phyloP scores from a whole-genome alignment of 1,140 invertebrate genomes.

The Oncopeltus fasciatus region DNA sequence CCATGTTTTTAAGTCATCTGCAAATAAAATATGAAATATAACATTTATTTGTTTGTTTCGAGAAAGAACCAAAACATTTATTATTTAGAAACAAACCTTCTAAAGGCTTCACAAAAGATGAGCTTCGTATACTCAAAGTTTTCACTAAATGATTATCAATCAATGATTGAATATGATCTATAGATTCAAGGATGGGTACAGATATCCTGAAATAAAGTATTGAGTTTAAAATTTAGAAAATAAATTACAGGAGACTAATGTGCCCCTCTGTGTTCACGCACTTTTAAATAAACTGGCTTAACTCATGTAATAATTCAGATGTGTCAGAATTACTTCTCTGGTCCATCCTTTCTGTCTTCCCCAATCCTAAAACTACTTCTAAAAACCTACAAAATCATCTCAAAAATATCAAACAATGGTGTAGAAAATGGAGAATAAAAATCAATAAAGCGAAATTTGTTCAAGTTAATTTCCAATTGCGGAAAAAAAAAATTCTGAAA shows the following conservation, averaged over 20 bases:
- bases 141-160: slow-evolving; percentile 82
- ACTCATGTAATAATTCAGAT: neutral
- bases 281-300: neutral
- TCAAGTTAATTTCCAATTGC: too few species aligned
- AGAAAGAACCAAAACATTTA: neutral
- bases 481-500: too few species aligned
- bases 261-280: neutral
- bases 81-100: slow-evolving; percentile 35
- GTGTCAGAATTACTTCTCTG: too few species aligned
- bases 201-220: neutral
- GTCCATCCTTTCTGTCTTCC: too few species aligned
- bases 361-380: too few species aligned
- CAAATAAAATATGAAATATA: slow-evolving; percentile 1
- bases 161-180: slow-evolving; percentile 74
- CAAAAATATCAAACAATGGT: too few species aligned
- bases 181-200: slow-evolving; percentile 38
- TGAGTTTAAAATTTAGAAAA: too few species aligned
- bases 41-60: neutral
- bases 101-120: slow-evolving; percentile 81
- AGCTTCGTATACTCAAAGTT: slow-evolving; percentile 76
- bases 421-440: too few species aligned
- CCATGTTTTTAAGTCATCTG: slow-evolving; percentile 59
- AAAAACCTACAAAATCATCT: too few species aligned
- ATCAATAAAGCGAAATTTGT: too few species aligned
- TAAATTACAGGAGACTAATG: too few species aligned